Evolutionary conservation across 2,113 vertebrate genomes (phyloP).

Genomic region (Eurypyga helias): DNA sequence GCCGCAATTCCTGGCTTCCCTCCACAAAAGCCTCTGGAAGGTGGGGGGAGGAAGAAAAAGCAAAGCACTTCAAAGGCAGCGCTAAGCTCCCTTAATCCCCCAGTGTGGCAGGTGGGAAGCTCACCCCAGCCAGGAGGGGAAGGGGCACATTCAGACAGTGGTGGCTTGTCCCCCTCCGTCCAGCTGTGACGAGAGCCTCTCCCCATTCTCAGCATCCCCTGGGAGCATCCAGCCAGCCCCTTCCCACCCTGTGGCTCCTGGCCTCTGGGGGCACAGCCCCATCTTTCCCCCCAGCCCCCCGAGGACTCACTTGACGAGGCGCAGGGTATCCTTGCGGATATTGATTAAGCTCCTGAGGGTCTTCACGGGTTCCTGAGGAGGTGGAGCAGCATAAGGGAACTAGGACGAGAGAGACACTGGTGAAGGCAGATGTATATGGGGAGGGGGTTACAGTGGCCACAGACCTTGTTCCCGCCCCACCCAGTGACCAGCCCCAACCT

Average conservation of each 20-base stretch:
- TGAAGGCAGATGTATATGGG: neutral
- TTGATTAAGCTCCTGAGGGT: slow-evolving; percentile 96
- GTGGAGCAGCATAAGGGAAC: slow-evolving; percentile 97
- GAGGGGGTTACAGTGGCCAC: neutral
- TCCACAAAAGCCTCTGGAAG: slow-evolving; percentile 1
- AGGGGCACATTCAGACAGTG: neutral
- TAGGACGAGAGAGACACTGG: slow-evolving; percentile 64
- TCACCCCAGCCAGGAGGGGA: fast-evolving
- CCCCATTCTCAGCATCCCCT: neutral
- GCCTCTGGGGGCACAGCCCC: fast-evolving
- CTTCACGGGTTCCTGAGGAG: slow-evolving; percentile 97
- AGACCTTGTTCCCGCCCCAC: neutral
- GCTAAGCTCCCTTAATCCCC: slow-evolving; percentile 26
- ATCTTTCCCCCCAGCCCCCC: fast-evolving
- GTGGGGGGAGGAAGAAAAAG: neutral
- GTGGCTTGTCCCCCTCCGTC: neutral
- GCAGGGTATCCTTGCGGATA: slow-evolving; percentile 96
- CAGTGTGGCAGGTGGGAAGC: neutral
- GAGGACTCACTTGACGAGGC: slow-evolving; percentile 88
- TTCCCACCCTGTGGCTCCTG: fast-evolving
- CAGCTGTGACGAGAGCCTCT: fast-evolving
- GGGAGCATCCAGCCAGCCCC: neutral
- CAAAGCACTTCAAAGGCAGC: slow-evolving; percentile 54
- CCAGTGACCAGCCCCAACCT: neutral
- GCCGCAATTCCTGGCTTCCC: neutral